phyloP scores from a whole-genome alignment of 2,113 vertebrate species.

The Plecotus auritus region DNA sequence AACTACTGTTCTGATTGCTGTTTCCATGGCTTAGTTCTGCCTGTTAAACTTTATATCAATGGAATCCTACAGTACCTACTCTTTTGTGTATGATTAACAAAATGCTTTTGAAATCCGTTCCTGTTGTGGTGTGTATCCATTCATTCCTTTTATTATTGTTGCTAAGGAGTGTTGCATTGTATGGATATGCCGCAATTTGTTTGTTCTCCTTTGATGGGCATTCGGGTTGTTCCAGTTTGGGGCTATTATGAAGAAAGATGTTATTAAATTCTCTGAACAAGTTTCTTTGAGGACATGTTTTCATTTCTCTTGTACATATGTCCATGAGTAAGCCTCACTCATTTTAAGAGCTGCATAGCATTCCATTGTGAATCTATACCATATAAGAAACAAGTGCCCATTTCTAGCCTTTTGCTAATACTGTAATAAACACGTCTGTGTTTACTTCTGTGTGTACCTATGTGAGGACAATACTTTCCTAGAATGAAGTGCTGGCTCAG shows the following conservation, averaged over 20 bases:
- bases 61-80: neutral
- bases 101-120: neutral
- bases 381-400: neutral
- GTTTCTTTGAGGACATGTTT: neutral
- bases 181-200: neutral
- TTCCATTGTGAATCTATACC: neutral
- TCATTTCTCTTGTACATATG: neutral
- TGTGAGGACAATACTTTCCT: neutral
- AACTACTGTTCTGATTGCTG: neutral
- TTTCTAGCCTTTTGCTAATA: neutral
- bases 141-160: neutral
- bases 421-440: neutral
- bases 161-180: neutral
- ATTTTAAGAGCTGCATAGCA: neutral
- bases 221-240: neutral
- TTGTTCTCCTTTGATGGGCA: neutral
- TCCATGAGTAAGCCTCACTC: neutral
- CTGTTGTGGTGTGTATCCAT: neutral
- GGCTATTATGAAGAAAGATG: conserved; percentile 24
- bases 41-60: neutral
- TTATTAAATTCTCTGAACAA: neutral
- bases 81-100: neutral
- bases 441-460: neutral
- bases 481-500: neutral
- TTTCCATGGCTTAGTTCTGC: neutral